These are phyloP conservation scores for Drusus annulatus DNA, from an alignment of 1,140 invertebrate species.

Conservation along the genomic window DNA sequence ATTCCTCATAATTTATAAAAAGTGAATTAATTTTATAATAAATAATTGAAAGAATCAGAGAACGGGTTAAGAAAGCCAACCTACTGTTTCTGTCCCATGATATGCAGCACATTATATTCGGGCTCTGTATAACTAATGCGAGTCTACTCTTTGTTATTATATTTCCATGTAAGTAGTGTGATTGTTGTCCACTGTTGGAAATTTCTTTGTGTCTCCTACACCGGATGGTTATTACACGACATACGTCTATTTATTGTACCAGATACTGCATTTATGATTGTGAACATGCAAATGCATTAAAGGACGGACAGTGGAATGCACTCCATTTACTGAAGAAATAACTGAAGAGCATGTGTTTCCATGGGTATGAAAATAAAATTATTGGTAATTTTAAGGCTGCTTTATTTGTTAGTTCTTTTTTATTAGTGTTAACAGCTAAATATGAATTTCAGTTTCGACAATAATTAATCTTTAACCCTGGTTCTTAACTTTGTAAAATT, in stretches of 20 bases:
- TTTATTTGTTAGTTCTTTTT: no score
- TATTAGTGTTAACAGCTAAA: no score
- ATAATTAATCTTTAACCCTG: no score
- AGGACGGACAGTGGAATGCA: constrained; percentile 10
- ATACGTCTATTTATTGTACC: constrained; percentile 35
- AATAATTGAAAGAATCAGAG: no score
- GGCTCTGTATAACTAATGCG: constrained; percentile 25
- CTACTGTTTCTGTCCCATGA: constrained; percentile 5
- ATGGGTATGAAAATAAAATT: no score
- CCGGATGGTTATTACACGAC: constrained; percentile 38
- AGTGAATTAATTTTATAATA: no score
- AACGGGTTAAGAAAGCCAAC: constrained; percentile 16
- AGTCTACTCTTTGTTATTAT: constrained; percentile 23
- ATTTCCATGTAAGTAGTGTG: constrained; percentile 27
- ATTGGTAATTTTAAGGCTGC: no score
- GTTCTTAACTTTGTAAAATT: no score
- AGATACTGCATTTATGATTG: constrained; percentile 36
- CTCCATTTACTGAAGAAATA: background rate
- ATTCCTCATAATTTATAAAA: no score
- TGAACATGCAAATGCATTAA: constrained; percentile 36
- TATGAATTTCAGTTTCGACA: no score
- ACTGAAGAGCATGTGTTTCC: no score
- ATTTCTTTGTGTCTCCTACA: constrained; percentile 27
- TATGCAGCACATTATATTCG: background rate
- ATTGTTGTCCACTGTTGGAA: constrained; percentile 32